phyloP scores from a whole-genome alignment of 2,113 vertebrate species.

The Corythornis cristatus region DNA sequence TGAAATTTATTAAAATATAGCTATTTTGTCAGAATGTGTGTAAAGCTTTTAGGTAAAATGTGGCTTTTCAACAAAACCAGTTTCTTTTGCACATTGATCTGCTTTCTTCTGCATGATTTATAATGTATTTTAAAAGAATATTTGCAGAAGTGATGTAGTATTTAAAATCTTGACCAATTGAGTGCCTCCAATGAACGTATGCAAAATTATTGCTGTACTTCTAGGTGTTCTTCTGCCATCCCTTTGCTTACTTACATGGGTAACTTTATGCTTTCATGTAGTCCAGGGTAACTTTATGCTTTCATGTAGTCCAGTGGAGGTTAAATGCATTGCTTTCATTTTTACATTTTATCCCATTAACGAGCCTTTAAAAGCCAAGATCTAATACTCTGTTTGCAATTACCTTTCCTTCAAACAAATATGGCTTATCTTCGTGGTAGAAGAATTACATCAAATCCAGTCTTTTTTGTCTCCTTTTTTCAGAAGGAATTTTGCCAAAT shows the following conservation, averaged over 20 bases:
- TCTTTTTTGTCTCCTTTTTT: constrained; percentile 27
- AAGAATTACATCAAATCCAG: constrained; percentile 24
- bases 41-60: constrained; percentile 54
- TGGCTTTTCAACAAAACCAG: constrained; percentile 34
- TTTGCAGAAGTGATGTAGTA: not conserved
- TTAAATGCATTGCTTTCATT: not conserved
- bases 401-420: constrained; percentile 36
- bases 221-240: not conserved
- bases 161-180: constrained; percentile 64
- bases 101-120: constrained; percentile 57
- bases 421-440: not conserved
- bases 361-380: not conserved
- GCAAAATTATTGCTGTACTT: not conserved
- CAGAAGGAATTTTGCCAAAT: constrained; percentile 40
- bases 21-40: constrained; percentile 32
- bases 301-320: not conserved
- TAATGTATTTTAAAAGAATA: not conserved
- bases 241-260: not conserved
- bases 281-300: not conserved
- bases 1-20: constrained; percentile 65
- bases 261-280: not conserved
- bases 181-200: not conserved
- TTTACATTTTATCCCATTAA: constrained; percentile 6
- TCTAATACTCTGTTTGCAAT: constrained; percentile 42
- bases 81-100: constrained; percentile 39